Conservation (phyloP, 2,888 invertebrate genomes). For the Myopa tessellatipennis region DNA sequence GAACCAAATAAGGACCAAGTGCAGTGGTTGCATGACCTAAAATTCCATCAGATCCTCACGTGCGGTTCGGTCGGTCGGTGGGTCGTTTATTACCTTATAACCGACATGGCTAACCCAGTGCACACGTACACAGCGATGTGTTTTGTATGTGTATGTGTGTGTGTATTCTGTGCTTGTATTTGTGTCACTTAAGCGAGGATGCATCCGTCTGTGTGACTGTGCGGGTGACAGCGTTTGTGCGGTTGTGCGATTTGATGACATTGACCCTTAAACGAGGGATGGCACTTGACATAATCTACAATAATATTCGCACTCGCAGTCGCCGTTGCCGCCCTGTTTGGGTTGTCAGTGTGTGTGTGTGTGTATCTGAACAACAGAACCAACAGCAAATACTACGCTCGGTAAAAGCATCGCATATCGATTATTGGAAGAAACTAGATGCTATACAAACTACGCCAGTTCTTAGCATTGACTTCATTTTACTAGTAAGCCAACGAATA, state of each 20-base stretch:
- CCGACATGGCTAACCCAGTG: background rate
- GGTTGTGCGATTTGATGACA: conserved; percentile 21
- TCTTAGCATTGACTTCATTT: background rate
- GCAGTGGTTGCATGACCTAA: background rate
- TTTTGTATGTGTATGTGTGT: background rate
- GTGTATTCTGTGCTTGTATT: background rate
- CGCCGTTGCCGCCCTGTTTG: background rate
- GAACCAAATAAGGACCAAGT: background rate
- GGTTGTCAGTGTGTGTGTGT: conserved; percentile 1
- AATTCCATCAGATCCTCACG: background rate
- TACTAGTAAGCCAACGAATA: background rate
- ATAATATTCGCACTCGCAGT: background rate
- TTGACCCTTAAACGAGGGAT: conserved; percentile 23
- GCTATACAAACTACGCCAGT: background rate
- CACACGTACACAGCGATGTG: background rate
- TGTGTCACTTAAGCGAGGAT: no score
- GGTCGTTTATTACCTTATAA: background rate
- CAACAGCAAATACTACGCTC: background rate
- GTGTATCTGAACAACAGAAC: background rate
- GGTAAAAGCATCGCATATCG: background rate
- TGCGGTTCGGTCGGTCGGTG: background rate
- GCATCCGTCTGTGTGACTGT: no score
- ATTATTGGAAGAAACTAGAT: conserved; percentile 11
- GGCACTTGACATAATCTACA: conserved; percentile 30
- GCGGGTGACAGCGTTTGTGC: background rate